Base-by-base conservation (phyloP, 2,113 vertebrate species). In the Sialia sialis region DNA sequence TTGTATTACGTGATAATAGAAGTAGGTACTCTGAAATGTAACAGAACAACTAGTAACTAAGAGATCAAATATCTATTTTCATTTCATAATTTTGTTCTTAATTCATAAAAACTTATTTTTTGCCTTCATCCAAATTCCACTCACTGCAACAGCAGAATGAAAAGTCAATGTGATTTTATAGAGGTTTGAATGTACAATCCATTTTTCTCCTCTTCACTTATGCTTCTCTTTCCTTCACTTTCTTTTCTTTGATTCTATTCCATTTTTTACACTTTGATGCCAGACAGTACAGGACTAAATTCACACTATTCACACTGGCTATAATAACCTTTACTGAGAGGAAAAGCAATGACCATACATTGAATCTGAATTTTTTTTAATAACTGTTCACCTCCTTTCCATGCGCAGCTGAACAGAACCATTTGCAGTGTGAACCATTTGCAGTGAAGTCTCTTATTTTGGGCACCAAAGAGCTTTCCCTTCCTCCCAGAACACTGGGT, bases 91-190 rank as follows among this genome's bases (percentile, higher is more conserved):
- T 72, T 72, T 82, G 17, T 51, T 66, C 30, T 69, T 83, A 76
- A 54, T 83, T 88, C 14, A 82, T 75, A 79, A 95, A 97, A 94
- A 90, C 25, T 26, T 76, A 1, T 6, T 80, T 93, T 96, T 96
- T 94, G 17, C 82, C 62, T 77, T 93, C 68, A 73, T 69, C 84
- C 46, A 38, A 94, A 89, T 79, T 48, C 44, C n/a, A 38, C 26
- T 84, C 32, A 88, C 83, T 62, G 92, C 68, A 94, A 78, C 21
- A 34, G 48, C 66, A 86, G 86, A 63, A 91, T 60, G 78, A 94
- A 88, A 86, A 96, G 94, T 58, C 84, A 84, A 11, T 89, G 77
- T 87, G 58, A 77, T 67, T 43, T 30, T 92, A 62, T 14, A 92
- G 59, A 69, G 34, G 22, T 52, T 82, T 55, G 54, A 92, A 96